Conservation (phyloP, 2,888 invertebrate genomes). For the Adela reaumurella region DNA sequence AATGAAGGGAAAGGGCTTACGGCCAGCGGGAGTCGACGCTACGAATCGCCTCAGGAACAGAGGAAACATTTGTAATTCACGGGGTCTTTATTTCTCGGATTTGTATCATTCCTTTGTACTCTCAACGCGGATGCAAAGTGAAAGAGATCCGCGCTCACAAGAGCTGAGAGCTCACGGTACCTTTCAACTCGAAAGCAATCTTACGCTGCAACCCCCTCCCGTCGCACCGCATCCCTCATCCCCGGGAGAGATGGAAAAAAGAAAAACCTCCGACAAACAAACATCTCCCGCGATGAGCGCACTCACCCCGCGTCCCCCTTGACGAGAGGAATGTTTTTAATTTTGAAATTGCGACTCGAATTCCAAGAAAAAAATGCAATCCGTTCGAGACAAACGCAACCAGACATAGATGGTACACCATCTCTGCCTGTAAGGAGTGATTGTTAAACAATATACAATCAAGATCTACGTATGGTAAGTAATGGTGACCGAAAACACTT, state of each 20-base stretch:
- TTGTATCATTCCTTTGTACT: slow-evolving; percentile 55
- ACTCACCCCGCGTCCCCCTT: slow-evolving; percentile 38
- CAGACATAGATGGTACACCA: no score
- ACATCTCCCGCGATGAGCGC: slow-evolving; percentile 16
- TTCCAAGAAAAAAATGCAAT: slow-evolving; percentile 42
- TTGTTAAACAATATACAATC: no score
- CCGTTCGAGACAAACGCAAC: no score
- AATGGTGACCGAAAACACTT: no score
- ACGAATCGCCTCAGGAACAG: slow-evolving; percentile 43
- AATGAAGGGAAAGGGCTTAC: slow-evolving; percentile 34
- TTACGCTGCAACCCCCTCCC: slow-evolving; percentile 31
- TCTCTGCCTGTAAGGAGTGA: no score
- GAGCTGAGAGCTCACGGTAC: slow-evolving; percentile 47
- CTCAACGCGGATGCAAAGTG: slow-evolving; percentile 54
- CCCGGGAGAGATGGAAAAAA: not conserved
- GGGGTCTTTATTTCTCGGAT: slow-evolving; percentile 51
- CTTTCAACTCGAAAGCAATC: slow-evolving; percentile 59
- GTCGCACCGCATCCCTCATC: slow-evolving; percentile 25
- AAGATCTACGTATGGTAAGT: no score
- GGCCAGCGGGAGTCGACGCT: slow-evolving; percentile 47
- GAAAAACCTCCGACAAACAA: slow-evolving; percentile 53
- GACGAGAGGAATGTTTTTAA: slow-evolving; percentile 56
- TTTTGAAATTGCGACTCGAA: slow-evolving; percentile 55
- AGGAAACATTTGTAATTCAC: slow-evolving; percentile 52
- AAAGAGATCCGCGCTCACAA: slow-evolving; percentile 53